A percentile compares a stretch with the other conserved stretches of the same genome.
phyloP scores from a whole-genome alignment of 2,113 vertebrate genomes.

The Ammospiza nelsoni region DNA sequence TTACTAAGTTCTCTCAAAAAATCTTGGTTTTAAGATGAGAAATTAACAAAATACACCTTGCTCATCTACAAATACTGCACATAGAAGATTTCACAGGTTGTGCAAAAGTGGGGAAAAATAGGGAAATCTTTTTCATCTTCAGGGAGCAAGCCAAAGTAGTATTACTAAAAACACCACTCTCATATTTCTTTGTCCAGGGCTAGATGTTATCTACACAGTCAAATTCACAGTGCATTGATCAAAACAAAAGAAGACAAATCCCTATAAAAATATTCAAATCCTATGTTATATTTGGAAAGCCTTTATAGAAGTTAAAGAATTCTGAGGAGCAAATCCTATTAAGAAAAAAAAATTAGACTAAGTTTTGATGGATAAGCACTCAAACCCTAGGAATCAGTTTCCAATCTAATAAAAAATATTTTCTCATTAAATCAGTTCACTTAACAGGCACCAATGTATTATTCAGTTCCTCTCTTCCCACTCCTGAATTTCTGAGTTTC shows the following conservation, averaged over 20 bases:
- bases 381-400: neutral
- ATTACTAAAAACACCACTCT: neutral
- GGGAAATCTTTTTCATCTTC: neutral
- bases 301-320: neutral
- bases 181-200: neutral
- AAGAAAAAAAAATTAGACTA: neutral
- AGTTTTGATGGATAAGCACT: neutral
- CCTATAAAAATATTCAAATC: neutral
- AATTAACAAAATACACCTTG: neutral
- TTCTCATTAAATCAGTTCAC: neutral
- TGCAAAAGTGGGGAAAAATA: neutral
- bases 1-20: neutral
- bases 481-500: neutral
- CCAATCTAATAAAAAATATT: neutral
- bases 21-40: neutral
- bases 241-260: neutral
- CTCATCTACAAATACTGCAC: neutral
- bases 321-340: neutral
- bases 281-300: neutral
- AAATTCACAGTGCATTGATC: neutral
- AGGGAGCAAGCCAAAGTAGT: neutral
- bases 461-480: neutral
- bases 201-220: neutral
- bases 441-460: neutral
- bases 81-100: neutral